A percentile compares a stretch with the other conserved stretches of the same genome.
These are phyloP conservation scores for Chorisops tibialis DNA, from an alignment of 2,888 invertebrate species.

Conservation along the genomic window DNA sequence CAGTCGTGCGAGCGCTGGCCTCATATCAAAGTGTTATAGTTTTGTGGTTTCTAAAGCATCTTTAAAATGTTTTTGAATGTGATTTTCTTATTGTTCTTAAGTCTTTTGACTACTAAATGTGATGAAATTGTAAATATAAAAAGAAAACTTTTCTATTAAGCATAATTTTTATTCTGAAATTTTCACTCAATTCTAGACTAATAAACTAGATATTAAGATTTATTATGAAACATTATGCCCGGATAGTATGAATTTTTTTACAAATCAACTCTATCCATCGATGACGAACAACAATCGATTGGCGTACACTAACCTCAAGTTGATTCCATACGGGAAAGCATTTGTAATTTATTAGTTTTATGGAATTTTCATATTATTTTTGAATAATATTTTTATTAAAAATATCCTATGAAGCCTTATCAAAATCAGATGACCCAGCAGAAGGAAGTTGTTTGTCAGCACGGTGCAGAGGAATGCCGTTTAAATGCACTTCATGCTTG, in stretches of 20 bases:
- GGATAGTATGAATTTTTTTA: constrained; percentile 46
- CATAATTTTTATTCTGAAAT: too few relatives aligned
- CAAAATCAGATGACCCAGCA: constrained; percentile 37
- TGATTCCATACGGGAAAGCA: constrained; percentile 50
- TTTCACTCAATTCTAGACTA: not conserved
- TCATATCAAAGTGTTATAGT: too few relatives aligned
- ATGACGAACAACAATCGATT: constrained; percentile 41
- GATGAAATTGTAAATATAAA: too few relatives aligned
- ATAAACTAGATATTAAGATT: constrained; percentile 41
- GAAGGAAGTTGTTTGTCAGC: constrained; percentile 44
- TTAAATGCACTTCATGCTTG: constrained; percentile 49
- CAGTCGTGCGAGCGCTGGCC: too few relatives aligned
- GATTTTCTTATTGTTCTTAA: too few relatives aligned
- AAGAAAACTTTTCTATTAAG: too few relatives aligned
- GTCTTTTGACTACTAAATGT: too few relatives aligned
- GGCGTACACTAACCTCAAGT: constrained; percentile 40
- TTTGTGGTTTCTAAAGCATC: too few relatives aligned
- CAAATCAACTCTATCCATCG: constrained; percentile 40
- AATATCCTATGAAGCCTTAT: constrained; percentile 33
- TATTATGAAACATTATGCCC: constrained; percentile 49
- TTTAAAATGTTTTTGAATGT: too few relatives aligned
- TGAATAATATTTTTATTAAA: not conserved
- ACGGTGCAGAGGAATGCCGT: constrained; percentile 46
- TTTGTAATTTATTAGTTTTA: constrained; percentile 37
- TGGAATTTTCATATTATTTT: not conserved